These are phyloP conservation scores for Thera britannica DNA, from an alignment of 2,888 invertebrate genomes.

Conservation along the genomic window DNA sequence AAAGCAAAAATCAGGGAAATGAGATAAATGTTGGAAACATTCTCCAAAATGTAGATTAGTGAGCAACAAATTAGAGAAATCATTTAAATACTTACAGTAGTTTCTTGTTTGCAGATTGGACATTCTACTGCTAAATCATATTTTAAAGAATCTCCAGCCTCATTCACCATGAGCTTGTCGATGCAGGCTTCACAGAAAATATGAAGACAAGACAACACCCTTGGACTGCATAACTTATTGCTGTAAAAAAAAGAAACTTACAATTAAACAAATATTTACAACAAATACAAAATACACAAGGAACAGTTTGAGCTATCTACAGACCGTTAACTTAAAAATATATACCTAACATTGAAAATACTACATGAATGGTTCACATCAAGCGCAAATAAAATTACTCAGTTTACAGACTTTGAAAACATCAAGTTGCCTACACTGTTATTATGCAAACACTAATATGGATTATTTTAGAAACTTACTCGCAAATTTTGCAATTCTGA, in stretches of 20 bases:
- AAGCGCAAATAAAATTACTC: neutral
- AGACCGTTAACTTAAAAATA: too few relatives aligned
- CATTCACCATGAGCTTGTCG: constrained; percentile 90
- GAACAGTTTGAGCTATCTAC: too few relatives aligned
- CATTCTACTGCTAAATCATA: constrained; percentile 88
- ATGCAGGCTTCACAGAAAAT: constrained; percentile 97
- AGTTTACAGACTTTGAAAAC: too few relatives aligned
- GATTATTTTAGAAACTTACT: constrained; percentile 69
- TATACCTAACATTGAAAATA: too few relatives aligned
- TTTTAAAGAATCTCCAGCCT: constrained; percentile 88
- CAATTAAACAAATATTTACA: too few relatives aligned
- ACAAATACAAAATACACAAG: too few relatives aligned
- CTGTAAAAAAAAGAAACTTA: constrained; percentile 67
- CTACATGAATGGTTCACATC: too few relatives aligned
- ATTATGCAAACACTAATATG: neutral
- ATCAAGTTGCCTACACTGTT: too few relatives aligned
- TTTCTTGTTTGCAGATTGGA: constrained; percentile 94
- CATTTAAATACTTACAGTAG: constrained; percentile 83
- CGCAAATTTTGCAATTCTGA: constrained; percentile 87
- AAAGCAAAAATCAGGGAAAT: too few relatives aligned
- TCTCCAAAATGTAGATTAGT: too few relatives aligned
- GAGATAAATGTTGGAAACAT: too few relatives aligned
- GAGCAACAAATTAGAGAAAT: neutral
- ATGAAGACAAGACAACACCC: constrained; percentile 96
- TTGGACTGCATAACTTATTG: constrained; percentile 91